Conservation (phyloP, 53 echinoderm and acorn worm genomes). For the Temnopleurus reevesii region DNA sequence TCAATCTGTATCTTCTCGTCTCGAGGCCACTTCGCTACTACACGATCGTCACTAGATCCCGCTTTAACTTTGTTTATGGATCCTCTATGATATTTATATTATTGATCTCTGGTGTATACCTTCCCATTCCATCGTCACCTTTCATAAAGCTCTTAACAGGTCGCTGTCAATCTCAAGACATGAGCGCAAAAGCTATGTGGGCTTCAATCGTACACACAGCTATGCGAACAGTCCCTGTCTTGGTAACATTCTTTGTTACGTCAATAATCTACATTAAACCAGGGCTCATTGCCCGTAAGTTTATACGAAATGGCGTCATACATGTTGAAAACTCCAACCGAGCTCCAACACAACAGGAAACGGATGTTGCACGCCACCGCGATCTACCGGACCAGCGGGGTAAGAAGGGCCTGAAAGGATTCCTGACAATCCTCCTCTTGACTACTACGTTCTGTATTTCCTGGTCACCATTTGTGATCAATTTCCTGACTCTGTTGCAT, state of each 20-base stretch:
- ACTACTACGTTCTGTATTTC: neutral
- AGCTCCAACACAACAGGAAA: too few species aligned
- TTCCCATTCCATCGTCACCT: conserved; percentile 9
- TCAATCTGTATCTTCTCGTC: neutral
- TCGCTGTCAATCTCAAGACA: neutral
- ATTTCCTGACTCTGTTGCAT: neutral
- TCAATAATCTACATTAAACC: neutral
- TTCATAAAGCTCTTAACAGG: neutral
- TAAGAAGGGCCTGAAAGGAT: neutral
- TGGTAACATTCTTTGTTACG: neutral
- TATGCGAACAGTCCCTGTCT: neutral
- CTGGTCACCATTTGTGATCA: neutral
- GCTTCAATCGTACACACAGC: neutral
- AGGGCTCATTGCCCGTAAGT: neutral
- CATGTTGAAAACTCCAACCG: too few species aligned
- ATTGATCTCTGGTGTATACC: neutral
- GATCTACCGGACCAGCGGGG: neutral
- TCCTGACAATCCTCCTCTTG: neutral
- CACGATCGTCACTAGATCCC: neutral
- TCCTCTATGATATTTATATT: neutral
- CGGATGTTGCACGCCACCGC: too few species aligned
- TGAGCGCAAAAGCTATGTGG: neutral
- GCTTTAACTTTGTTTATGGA: neutral
- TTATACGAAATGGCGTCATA: too few species aligned
- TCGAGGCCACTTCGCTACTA: neutral